A percentile compares a stretch with the other conserved stretches of the same genome.
These are phyloP conservation scores for Aspidiotus rigidus DNA, from an alignment of 2,888 invertebrate genomes.

Conservation along the genomic window DNA sequence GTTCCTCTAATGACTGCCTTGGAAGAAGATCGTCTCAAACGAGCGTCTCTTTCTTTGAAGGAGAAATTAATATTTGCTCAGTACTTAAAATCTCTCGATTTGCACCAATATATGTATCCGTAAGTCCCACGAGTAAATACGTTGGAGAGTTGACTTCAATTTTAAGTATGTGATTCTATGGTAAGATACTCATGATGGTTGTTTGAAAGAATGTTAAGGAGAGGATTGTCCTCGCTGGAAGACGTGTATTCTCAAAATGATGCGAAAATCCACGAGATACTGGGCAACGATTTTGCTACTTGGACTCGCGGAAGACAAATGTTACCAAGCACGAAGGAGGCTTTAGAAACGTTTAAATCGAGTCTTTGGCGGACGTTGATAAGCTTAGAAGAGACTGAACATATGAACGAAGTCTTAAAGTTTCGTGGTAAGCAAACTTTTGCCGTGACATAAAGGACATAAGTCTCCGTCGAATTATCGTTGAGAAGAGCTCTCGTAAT, in stretches of 20 bases:
- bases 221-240: conserved; percentile 76
- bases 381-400: conserved; percentile 35
- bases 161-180: not conserved
- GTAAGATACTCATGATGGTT: not conserved
- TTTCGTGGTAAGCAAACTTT: conserved; percentile 11
- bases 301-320: conserved; percentile 75
- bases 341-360: conserved; percentile 65
- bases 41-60: conserved; percentile 70
- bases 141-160: not conserved
- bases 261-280: conserved; percentile 61
- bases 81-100: conserved; percentile 55
- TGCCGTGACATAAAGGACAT: not conserved
- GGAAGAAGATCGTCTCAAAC: conserved; percentile 72
- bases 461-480: too few species aligned
- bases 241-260: conserved; percentile 87
- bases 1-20: conserved; percentile 71
- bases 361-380: conserved; percentile 65
- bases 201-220: conserved; percentile 55
- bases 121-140: conserved; percentile 31
- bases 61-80: conserved; percentile 74
- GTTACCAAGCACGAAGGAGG: conserved; percentile 70
- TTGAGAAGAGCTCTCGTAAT: too few species aligned
- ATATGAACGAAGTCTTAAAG: conserved; percentile 5
- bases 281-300: conserved; percentile 67
- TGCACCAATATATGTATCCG: conserved; percentile 44